Conservation (phyloP, 2,113 vertebrate species). For the Apodemus speciosus region DNA sequence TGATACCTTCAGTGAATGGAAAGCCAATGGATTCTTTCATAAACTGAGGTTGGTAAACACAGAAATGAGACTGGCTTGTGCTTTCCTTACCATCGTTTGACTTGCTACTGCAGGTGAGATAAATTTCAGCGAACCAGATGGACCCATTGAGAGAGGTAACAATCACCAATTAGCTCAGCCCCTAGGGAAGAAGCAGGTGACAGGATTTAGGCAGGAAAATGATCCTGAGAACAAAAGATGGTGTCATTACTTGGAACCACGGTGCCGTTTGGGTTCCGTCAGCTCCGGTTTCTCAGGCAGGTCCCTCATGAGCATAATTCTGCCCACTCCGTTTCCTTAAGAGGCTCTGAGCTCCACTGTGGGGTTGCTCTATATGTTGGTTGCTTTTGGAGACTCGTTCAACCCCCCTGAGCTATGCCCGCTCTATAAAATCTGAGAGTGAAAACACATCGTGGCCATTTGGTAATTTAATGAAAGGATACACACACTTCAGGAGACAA, state of each 20-base stretch:
- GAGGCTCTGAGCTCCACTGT: background rate
- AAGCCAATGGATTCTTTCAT: background rate
- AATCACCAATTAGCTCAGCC: conserved; percentile 57
- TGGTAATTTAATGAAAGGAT: conserved; percentile 62
- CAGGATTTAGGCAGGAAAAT: conserved; percentile 58
- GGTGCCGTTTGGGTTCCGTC: background rate
- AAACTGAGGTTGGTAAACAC: background rate
- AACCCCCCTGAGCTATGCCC: conserved; percentile 35
- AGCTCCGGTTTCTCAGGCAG: conserved; percentile 67
- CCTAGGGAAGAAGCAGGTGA: conserved; percentile 75
- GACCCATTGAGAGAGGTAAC: conserved; percentile 61
- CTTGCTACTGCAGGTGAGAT: conserved; percentile 35
- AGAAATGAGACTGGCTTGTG: conserved; percentile 45
- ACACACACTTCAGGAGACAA: conserved; percentile 58
- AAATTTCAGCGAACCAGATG: conserved; percentile 68
- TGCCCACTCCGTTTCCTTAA: conserved; percentile 35
- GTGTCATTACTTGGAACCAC: conserved; percentile 50
- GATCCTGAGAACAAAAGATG: conserved; percentile 64
- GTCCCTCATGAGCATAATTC: conserved; percentile 9
- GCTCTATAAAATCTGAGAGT: conserved; percentile 32
- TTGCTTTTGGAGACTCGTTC: conserved; percentile 56
- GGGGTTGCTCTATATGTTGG: background rate
- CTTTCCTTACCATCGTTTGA: background rate
- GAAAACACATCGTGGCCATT: conserved; percentile 4
- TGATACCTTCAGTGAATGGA: background rate